These are phyloP conservation scores for Tenthredo scrophulariae DNA, from an alignment of 2,888 invertebrate species.

Conservation along the genomic window DNA sequence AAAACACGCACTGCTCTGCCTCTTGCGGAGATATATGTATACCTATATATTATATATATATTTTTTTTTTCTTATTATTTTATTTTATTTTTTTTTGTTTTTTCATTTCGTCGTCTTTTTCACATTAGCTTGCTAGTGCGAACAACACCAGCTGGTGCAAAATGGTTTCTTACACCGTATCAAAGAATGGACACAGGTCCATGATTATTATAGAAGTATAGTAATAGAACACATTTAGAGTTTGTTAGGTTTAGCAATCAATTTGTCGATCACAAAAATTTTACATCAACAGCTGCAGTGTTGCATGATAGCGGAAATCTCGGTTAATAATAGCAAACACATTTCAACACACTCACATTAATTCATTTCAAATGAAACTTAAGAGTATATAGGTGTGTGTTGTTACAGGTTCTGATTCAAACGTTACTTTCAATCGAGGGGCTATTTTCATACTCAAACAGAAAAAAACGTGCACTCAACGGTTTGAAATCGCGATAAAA, in stretches of 20 bases:
- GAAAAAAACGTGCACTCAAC: background rate
- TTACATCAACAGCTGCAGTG: conserved; percentile 48
- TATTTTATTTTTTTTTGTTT: background rate
- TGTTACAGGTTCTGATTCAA: background rate
- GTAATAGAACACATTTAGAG: conserved; percentile 52
- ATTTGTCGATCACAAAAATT: conserved; percentile 38
- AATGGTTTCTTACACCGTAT: conserved; percentile 48
- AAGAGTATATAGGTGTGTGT: background rate
- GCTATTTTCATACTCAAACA: background rate
- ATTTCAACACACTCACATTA: conserved; percentile 43
- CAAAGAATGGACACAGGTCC: conserved; percentile 47
- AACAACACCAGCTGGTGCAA: conserved; percentile 47
- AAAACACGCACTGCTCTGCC: conserved; percentile 15
- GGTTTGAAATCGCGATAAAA: background rate
- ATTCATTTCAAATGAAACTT: conserved; percentile 18
- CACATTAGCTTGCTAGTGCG: conserved; percentile 40
- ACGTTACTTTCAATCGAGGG: background rate
- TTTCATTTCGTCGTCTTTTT: background rate
- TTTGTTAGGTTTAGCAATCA: conserved; percentile 50
- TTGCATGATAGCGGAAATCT: conserved; percentile 29
- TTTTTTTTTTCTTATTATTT: background rate
- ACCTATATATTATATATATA: no score
- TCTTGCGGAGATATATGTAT: conserved; percentile 32
- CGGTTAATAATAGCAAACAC: conserved; percentile 34
- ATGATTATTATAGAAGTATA: conserved; percentile 34